A percentile compares a stretch with the other conserved stretches of the same genome.
These are phyloP conservation scores for Trididemnum miniatum DNA, from an alignment of 23 tunicate genomes.

Conservation along the genomic window DNA sequence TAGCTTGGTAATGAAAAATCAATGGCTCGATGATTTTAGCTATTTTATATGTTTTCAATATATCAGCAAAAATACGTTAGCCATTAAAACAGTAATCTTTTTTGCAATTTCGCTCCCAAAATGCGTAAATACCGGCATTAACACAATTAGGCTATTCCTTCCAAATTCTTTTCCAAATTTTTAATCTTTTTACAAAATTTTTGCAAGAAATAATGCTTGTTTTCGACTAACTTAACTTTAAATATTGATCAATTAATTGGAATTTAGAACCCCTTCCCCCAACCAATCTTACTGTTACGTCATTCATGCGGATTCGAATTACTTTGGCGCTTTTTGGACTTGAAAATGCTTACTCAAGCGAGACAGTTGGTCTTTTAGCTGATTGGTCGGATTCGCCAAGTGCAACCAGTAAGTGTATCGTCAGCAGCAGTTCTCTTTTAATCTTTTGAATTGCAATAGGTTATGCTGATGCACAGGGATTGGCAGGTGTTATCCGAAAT, in stretches of 20 bases:
- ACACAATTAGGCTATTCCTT: too few relatives aligned
- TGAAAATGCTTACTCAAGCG: slow-evolving; percentile 35
- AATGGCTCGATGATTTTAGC: too few relatives aligned
- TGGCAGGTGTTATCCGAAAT: too few relatives aligned
- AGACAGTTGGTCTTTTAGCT: slow-evolving; percentile 62
- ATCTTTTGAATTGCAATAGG: too few relatives aligned
- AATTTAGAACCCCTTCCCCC: slow-evolving; percentile 51
- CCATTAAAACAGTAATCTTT: too few relatives aligned
- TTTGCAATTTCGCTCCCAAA: neutral
- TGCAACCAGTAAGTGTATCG: slow-evolving; percentile 30
- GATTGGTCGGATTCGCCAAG: slow-evolving; percentile 49
- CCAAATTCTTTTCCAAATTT: neutral
- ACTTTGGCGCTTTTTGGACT: slow-evolving; percentile 39
- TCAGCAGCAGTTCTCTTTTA: too few relatives aligned
- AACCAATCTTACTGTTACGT: neutral
- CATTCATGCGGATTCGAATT: slow-evolving; percentile 40
- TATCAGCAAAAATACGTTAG: too few relatives aligned
- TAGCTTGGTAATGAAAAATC: too few relatives aligned
- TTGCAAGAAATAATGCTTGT: neutral
- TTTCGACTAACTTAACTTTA: too few relatives aligned
- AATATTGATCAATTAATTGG: too few relatives aligned
- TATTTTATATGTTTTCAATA: neutral
- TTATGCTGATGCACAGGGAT: too few relatives aligned
- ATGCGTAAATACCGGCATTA: too few relatives aligned
- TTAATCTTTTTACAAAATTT: neutral